Evolutionary conservation across 1,140 invertebrate genomes (phyloP), one percentile per base, ranked within the genome.

Genomic region (Pseudobourletiella spinata): DNA sequence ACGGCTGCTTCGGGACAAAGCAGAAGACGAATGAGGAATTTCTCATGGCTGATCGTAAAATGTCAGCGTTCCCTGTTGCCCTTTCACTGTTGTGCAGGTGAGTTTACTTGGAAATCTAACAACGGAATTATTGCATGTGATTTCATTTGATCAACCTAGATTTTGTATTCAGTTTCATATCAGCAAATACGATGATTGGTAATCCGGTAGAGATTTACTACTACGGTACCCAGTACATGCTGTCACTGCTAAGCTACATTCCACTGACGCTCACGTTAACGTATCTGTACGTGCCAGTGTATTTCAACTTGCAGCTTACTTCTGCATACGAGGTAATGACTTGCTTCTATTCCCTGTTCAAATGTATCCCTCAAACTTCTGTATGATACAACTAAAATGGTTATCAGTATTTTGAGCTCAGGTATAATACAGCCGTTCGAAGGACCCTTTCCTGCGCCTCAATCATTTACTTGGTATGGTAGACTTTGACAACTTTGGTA

Each of bases 251-350:
- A 2, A 50, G 57, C 15, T 69, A 66, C 50, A 66, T 69, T 59
- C 67, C 67, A 20, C 32, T 69, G 18, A 69, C 67, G 15, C 43
- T 66, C 29, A 66, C 56, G 29, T 35, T 69, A n/a, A 86, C 85
- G 6, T 86, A 87, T 73, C 74, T 90, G 24, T 95, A 87, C 71
- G 76, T 95, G 16, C 90, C 90, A 0, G 83, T 92, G 0, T 89
- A 89, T 70, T 86, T 89, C 68, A 81, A 85, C n/a, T 79, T 92
- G 3, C 78, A 83, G 68, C 71, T 91, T 3, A 91, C 87, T 43
- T 91, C 87, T 50, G 85, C 85, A 20, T 91, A 91, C 76, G 86
- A 91, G 80, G 86, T 86, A 76, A 20, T 30, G 20, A 26, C 18
- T 42, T 51, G 16, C 8, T 54, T 59, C 3, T 18, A 14, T 15